Percentiles rank a stretch among this genome's conserved stretches.
Conservation (phyloP, 2,888 invertebrate genomes). For the Drosophila nr. medialis region DNA sequence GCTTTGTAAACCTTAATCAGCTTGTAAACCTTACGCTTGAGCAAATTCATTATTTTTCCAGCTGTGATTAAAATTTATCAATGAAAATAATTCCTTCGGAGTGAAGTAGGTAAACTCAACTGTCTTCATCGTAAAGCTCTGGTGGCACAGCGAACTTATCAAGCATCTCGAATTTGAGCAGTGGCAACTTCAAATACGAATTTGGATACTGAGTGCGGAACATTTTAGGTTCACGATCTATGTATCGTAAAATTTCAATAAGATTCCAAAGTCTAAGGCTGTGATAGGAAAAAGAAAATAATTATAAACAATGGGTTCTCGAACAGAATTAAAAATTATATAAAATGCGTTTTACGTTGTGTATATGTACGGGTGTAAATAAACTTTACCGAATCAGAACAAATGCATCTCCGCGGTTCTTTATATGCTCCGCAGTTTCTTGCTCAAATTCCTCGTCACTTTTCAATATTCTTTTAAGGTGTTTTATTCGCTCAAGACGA, state of each 20-base stretch:
- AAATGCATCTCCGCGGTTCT: slow-evolving; percentile 70
- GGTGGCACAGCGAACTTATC: slow-evolving; percentile 74
- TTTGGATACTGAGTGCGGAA: slow-evolving; percentile 73
- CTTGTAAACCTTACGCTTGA: slow-evolving; percentile 72
- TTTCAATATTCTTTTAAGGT: slow-evolving; percentile 60
- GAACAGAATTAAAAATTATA: not conserved
- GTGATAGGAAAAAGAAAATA: not conserved
- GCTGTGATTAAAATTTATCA: slow-evolving; percentile 46
- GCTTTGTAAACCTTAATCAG: slow-evolving; percentile 60
- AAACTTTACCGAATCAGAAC: slow-evolving; percentile 71
- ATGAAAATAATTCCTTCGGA: not conserved
- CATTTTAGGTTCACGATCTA: slow-evolving; percentile 63
- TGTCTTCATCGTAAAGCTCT: slow-evolving; percentile 73
- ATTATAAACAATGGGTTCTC: not conserved
- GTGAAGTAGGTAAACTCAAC: slow-evolving; percentile 51
- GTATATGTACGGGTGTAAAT: not conserved
- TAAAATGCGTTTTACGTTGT: not conserved
- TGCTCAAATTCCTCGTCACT: slow-evolving; percentile 56
- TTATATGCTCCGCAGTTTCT: slow-evolving; percentile 57
- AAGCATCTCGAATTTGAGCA: slow-evolving; percentile 81
- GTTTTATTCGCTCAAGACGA: slow-evolving; percentile 70
- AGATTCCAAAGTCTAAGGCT: slow-evolving; percentile 80
- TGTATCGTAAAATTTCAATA: slow-evolving; percentile 77
- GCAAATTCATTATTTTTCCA: slow-evolving; percentile 62
- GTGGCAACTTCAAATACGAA: slow-evolving; percentile 79